These are phyloP conservation scores for Drosophila affinis DNA, from an alignment of 2,888 invertebrate genomes.

Conservation along the genomic window DNA sequence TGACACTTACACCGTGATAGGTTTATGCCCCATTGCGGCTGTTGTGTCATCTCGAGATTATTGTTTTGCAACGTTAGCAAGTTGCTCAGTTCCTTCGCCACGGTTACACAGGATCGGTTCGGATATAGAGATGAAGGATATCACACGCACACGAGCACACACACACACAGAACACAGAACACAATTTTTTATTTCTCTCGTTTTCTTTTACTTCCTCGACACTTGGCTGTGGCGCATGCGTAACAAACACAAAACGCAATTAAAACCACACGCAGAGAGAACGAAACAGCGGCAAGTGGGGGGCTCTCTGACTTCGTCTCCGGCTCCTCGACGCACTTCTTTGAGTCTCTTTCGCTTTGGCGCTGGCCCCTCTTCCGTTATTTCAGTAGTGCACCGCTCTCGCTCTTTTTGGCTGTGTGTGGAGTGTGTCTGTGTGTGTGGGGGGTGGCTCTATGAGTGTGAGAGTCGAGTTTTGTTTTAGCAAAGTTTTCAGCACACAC, in stretches of 20 bases:
- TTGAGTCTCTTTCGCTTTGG: conserved; percentile 19
- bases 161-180: conserved; percentile 16
- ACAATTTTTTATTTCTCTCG: background rate
- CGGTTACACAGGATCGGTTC: conserved; percentile 35
- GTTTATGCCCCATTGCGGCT: conserved; percentile 81
- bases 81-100: conserved; percentile 71
- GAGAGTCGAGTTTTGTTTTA: conserved; percentile 24
- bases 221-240: conserved; percentile 24
- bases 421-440: background rate
- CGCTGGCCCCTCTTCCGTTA: conserved; percentile 5
- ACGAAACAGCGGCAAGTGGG: conserved; percentile 38
- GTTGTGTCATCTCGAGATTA: conserved; percentile 76
- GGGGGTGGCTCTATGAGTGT: background rate
- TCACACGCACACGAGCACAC: background rate
- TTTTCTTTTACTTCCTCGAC: conserved; percentile 6
- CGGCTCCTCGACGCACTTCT: conserved; percentile 46
- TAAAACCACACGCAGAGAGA: conserved; percentile 50
- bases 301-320: background rate
- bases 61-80: conserved; percentile 63
- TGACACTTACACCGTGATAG: conserved; percentile 82
- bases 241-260: conserved; percentile 5
- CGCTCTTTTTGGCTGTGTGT: background rate
- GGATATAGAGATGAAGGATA: conserved; percentile 20
- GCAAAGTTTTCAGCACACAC: conserved; percentile 53
- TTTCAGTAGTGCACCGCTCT: background rate